phyloP scores from a whole-genome alignment of 2,797 vertebrate species.

The Potorous gilbertii region DNA sequence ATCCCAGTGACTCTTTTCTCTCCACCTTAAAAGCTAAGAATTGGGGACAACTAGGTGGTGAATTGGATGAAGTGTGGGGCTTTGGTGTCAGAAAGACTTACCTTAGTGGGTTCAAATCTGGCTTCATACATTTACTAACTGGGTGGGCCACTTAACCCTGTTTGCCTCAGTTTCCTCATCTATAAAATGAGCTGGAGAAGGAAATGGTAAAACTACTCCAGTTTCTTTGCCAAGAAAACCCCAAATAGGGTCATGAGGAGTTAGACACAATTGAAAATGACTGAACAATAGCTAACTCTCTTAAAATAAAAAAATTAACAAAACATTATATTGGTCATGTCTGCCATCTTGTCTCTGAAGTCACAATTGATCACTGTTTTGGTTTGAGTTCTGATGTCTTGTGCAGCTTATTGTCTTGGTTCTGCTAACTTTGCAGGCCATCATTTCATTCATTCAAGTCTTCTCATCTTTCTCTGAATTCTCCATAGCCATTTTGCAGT shows the following conservation, averaged over 20 bases:
- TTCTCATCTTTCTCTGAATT: not conserved
- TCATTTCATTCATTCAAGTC: not conserved
- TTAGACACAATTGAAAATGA: not conserved
- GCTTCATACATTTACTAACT: not conserved
- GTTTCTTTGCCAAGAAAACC: not conserved
- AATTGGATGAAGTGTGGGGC: not conserved
- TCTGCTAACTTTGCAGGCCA: not conserved
- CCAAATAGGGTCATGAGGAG: not conserved
- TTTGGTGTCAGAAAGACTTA: not conserved
- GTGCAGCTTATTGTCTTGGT: not conserved
- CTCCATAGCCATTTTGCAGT: not conserved
- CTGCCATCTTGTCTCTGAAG: not conserved
- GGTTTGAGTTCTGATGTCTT: not conserved
- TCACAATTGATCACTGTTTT: not conserved
- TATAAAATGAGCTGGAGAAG: not conserved
- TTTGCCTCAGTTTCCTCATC: not conserved
- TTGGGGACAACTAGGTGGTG: not conserved
- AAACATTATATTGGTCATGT: not conserved
- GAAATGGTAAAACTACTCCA: not conserved
- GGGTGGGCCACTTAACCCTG: not conserved
- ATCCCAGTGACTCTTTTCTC: not conserved
- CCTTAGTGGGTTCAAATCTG: not conserved
- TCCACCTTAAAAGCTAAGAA: not conserved
- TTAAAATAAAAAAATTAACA: not conserved
- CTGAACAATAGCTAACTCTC: not conserved